phyloP scores from a whole-genome alignment of 2,888 invertebrate genomes.

The Gari tellinella region DNA sequence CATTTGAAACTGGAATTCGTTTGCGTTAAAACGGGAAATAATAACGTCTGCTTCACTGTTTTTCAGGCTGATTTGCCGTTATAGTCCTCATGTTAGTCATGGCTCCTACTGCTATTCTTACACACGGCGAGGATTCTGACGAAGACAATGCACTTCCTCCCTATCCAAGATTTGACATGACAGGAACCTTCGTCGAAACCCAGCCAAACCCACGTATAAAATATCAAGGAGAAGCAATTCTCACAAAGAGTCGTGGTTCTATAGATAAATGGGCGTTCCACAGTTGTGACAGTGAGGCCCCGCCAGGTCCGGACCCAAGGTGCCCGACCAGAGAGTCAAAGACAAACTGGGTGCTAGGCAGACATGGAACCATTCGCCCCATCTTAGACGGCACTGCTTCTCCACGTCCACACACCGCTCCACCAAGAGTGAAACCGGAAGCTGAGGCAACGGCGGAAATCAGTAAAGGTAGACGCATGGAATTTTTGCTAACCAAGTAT shows the following conservation, averaged over 20 bases:
- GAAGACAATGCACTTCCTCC: slow-evolving; percentile 45
- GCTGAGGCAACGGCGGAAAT: slow-evolving; percentile 65
- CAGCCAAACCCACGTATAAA: slow-evolving; percentile 66
- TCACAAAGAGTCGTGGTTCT: slow-evolving; percentile 63
- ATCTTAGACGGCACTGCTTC: slow-evolving; percentile 67
- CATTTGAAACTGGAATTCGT: too few species aligned
- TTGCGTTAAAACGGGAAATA: too few species aligned
- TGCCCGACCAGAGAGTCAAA: slow-evolving; percentile 68
- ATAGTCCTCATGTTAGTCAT: too few species aligned
- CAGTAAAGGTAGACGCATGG: slow-evolving; percentile 71
- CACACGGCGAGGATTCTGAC: too few species aligned
- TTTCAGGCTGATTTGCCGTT: too few species aligned
- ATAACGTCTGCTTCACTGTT: too few species aligned
- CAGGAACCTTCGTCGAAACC: slow-evolving; percentile 49
- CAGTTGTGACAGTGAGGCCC: slow-evolving; percentile 36
- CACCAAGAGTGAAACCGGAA: slow-evolving; percentile 72
- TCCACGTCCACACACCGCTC: slow-evolving; percentile 71
- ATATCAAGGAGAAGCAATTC: slow-evolving; percentile 63
- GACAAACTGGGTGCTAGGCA: slow-evolving; percentile 66
- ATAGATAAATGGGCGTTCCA: slow-evolving; percentile 64
- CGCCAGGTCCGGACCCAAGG: slow-evolving; percentile 62
- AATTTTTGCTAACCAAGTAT: slow-evolving; percentile 70
- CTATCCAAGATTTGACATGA: slow-evolving; percentile 63
- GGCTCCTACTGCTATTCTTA: too few species aligned
- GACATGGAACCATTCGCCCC: slow-evolving; percentile 65